Base-by-base conservation (phyloP, 30 jellyfish, hydroid and myxozoan genomes). In the Catostylus mosaicus region DNA sequence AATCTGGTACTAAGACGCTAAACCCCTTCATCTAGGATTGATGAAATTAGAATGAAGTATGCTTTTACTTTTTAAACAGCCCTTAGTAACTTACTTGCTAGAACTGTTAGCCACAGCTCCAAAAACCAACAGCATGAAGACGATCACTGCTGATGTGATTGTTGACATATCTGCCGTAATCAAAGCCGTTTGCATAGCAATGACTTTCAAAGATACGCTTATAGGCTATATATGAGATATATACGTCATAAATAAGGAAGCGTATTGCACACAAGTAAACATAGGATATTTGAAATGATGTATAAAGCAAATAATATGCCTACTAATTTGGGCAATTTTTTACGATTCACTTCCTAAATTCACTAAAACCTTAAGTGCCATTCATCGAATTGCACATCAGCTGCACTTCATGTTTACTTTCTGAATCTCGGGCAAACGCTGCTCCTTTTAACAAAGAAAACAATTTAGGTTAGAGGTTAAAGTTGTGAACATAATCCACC, bases 341-440 rank as follows among this genome's bases (percentile, higher is more conserved):
- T 29, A n/a, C n/a, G 26, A 2, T 16, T 59, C 19, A 2, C 38
- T 20, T 20, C 71, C 38, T 23, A 1, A 9, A 19, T 24, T 27
- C 40, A 59, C 71, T 4, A 5, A 59, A 59, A 2, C 24, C 38
- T 59, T 18, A 24, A 59, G 71, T 59, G 38, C 38, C 71, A 59
- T 59, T 22, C 71, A 59, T n/a, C 11, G n/a, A 6, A 68, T 35
- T 68, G 38, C 65, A 20, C 2, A 68, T 38, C 80, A 68, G 80
- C 80, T 68, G 80, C 46, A 46, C 20, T 1, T 2, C 1, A 11
- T 68, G 66, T 35, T 68, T 68, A 30, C 43, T 34, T 68, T 68
- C 80, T 38, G 65, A 68, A 20, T 14, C 24, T 20, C 22, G 65
- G 18, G 64, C 66, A 68, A 68, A 37, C 46, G 19, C 1, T 59